Conservation (phyloP, 2,888 invertebrate species). For the Drosophila trichaetosa region DNA sequence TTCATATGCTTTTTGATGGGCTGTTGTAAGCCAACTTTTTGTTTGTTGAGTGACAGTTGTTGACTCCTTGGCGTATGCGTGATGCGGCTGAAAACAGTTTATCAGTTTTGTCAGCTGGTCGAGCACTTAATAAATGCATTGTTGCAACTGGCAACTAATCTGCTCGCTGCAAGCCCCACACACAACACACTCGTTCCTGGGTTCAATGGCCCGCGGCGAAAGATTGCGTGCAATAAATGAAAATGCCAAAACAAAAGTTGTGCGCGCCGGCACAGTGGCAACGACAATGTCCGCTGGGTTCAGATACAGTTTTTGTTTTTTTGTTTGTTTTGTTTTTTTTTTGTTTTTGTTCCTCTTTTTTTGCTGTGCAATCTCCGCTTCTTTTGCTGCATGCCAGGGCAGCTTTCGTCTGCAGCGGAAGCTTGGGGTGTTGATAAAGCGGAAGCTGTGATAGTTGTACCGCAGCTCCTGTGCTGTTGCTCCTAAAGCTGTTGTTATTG, state of each 20-base stretch:
- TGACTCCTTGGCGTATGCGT: conserved; percentile 34
- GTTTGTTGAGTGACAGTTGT: conserved; percentile 3
- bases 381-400: not conserved
- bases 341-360: not conserved
- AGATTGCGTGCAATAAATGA: conserved; percentile 65
- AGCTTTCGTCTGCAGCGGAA: conserved; percentile 55
- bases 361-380: conserved; percentile 42
- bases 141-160: conserved; percentile 4
- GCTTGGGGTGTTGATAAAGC: conserved; percentile 71
- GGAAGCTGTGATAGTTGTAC: conserved; percentile 67
- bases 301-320: conserved; percentile 25
- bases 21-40: conserved; percentile 12
- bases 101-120: conserved; percentile 12
- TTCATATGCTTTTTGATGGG: conserved; percentile 16
- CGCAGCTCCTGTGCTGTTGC: conserved; percentile 35
- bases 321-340: conserved; percentile 14
- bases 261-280: conserved; percentile 51
- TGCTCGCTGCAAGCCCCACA: not conserved
- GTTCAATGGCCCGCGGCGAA: conserved; percentile 57
- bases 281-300: conserved; percentile 62
- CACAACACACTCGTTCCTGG: conserved; percentile 1
- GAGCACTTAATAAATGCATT: conserved; percentile 10
- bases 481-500: conserved; percentile 5
- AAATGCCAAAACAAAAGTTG: conserved; percentile 64
- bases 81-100: conserved; percentile 6